phyloP scores from a whole-genome alignment of 2,113 vertebrate species.

The Procavia capensis region DNA sequence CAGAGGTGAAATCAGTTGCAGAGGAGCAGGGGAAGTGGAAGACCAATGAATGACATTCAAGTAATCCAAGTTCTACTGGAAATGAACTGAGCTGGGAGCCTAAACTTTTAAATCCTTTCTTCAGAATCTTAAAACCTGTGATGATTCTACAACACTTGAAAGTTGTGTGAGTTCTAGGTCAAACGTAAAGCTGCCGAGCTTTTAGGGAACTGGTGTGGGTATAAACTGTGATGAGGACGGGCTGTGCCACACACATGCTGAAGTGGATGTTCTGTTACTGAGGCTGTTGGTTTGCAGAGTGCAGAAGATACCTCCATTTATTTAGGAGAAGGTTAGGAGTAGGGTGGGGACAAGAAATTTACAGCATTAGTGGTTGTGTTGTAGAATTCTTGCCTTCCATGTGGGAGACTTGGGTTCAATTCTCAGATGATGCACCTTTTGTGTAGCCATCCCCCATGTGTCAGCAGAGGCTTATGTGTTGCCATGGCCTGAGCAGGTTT shows the following conservation, averaged over 20 bases:
- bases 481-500: no score
- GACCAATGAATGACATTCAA: background rate
- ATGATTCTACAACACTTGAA: background rate
- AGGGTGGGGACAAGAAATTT: background rate
- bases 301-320: background rate
- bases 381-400: no score
- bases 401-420: no score
- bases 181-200: background rate
- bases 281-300: background rate
- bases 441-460: no score
- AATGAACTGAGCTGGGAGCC: background rate
- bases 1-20: background rate
- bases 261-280: no score
- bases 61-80: background rate
- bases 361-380: no score
- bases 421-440: no score
- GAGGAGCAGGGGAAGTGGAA: background rate
- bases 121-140: background rate
- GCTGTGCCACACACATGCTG: accelerated
- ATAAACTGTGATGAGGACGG: no score
- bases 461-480: no score
- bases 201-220: background rate
- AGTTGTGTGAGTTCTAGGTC: background rate
- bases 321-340: background rate
- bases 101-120: background rate